phyloP scores from a whole-genome alignment of 2,113 vertebrate species.

The Rafetus swinhoei region DNA sequence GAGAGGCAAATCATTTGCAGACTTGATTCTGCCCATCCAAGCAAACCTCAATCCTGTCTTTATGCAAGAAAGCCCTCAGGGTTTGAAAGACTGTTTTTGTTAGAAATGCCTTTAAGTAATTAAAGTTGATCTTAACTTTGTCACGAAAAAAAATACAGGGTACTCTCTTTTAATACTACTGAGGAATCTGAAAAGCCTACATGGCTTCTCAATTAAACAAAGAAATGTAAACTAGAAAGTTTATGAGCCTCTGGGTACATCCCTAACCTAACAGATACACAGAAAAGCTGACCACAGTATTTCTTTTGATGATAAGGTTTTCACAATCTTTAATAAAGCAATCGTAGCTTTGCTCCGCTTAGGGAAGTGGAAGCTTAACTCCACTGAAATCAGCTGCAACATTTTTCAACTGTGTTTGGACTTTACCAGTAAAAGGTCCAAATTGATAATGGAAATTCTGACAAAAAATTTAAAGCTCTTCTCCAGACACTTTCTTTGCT shows the following conservation, averaged over 20 bases:
- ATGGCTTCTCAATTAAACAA: conserved; percentile 34
- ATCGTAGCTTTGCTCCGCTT: background rate
- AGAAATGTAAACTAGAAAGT: conserved; percentile 7
- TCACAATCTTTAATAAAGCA: conserved; percentile 32
- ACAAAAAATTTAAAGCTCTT: background rate
- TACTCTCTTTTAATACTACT: conserved; percentile 22
- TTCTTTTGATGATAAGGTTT: conserved; percentile 55
- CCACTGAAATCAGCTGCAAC: background rate
- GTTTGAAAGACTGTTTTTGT: conserved; percentile 18
- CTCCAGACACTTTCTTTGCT: background rate
- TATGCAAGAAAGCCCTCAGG: conserved; percentile 21
- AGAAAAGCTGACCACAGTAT: conserved; percentile 38
- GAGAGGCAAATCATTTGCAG: conserved; percentile 18
- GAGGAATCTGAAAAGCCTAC: conserved; percentile 16
- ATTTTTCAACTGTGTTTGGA: background rate
- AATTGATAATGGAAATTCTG: background rate
- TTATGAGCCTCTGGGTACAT: background rate
- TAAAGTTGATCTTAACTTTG: conserved; percentile 39
- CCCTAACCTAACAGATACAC: conserved; percentile 31
- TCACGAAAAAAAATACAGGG: background rate
- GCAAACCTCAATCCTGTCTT: conserved; percentile 31
- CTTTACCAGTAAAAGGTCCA: background rate
- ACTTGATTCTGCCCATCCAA: conserved; percentile 41
- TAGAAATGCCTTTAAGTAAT: conserved; percentile 44
- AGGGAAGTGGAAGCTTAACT: background rate